Evolutionary conservation across 2,113 vertebrate species (phyloP), one percentile per base, ranked within the genome.

Genomic region (Cyanistes caeruleus): DNA sequence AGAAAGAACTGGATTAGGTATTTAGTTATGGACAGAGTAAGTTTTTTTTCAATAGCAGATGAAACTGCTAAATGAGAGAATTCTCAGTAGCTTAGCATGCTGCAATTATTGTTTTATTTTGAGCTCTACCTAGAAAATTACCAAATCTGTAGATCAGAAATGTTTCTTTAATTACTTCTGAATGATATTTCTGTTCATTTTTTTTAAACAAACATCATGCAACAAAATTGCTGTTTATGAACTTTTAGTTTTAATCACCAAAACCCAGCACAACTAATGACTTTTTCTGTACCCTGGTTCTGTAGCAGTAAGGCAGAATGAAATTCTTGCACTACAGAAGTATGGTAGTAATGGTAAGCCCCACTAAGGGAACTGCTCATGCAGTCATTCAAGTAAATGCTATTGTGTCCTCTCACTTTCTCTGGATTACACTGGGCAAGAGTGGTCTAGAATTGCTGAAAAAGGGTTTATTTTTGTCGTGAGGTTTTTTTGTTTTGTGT

Each of bases 371-470:
- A 65, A 31, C 49, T 48, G 30, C 8, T 63, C 11, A 6, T 65
- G 24, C 30, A 74, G 48, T 58, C 51, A 24, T 51, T 74, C 0
- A 11, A 83, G 25, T 51, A 59, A 49, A 28, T 60, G 18, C 65
- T 91, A 5, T 19, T 55, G 15, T 84, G 35, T 44, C 35, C 24
- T 68, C 63, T 68, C 59, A 18, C 27, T 78, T 90, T 68, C 48
- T 80, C 59, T 88, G 33, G 10, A 30, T 75, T 67, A 64, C n/a
- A 6, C 33, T 73, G 62, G 52, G 39, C 72, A 94, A 73, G 91
- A 96, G 75, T 85, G 68, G 83, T 94, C 69, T 95, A 87, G 70
- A 93, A 84, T 70, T 89, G 72, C 74, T 96, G 93, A 87, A 84
- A 64, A 53, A 22, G 12, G 24, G 7, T 33, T 51, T 62, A 13